These are phyloP conservation scores for Psephotus haematonotus DNA, from an alignment of 2,113 vertebrate species.

Conservation along the genomic window DNA sequence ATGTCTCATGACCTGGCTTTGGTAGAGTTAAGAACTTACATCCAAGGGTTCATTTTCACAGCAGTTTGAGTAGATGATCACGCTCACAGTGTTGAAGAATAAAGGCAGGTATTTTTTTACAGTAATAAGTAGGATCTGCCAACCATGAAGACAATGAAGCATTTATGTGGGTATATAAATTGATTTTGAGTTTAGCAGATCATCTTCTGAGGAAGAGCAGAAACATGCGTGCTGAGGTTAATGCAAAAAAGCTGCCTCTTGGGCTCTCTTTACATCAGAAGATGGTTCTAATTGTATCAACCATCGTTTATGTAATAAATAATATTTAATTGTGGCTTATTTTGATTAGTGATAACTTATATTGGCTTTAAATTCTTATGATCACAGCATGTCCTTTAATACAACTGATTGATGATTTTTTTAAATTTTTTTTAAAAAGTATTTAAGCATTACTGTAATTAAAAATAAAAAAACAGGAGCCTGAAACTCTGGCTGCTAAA, in stretches of 20 bases:
- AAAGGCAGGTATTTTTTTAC: neutral
- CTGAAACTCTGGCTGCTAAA: neutral
- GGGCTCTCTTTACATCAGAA: neutral
- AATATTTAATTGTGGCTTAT: neutral
- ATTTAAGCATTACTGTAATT: neutral
- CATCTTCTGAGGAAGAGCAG: neutral
- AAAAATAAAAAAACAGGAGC: neutral
- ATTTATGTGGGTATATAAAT: neutral
- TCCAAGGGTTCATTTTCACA: neutral
- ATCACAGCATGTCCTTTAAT: neutral
- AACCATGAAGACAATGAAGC: neutral
- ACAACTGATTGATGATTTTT: neutral
- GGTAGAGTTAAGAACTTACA: neutral
- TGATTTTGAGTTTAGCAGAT: neutral
- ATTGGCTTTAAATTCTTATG: neutral
- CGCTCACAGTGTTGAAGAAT: neutral
- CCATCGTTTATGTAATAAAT: neutral
- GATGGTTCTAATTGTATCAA: neutral
- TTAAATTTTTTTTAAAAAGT: neutral
- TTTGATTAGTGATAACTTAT: neutral
- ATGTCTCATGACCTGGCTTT: neutral
- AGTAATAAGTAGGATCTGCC: neutral
- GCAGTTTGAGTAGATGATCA: neutral
- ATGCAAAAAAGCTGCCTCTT: neutral
- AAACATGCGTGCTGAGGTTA: neutral